Conservation (phyloP, 2,113 vertebrate genomes). For the Mungos mungo region DNA sequence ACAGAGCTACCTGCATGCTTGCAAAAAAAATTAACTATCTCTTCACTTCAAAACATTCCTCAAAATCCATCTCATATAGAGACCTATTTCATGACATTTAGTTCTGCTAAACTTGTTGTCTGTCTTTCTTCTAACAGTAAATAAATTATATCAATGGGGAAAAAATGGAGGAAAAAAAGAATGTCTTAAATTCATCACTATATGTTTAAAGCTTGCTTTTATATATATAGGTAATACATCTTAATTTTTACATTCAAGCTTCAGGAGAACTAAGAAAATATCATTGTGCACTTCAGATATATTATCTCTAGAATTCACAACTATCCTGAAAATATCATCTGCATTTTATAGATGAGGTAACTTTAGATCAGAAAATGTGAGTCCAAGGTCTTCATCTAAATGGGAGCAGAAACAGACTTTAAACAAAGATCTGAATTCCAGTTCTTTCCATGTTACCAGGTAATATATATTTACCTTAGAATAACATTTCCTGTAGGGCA, state of each 20-base stretch:
- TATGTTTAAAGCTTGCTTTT: slow-evolving; percentile 11
- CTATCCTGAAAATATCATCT: neutral
- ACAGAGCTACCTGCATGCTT: neutral
- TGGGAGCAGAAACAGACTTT: slow-evolving; percentile 14
- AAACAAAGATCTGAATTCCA: neutral
- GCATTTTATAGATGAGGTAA: slow-evolving; percentile 15
- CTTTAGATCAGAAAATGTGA: neutral
- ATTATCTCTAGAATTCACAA: slow-evolving; percentile 29
- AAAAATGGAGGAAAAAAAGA: neutral
- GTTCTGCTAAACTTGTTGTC: neutral
- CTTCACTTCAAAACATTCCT: slow-evolving; percentile 4
- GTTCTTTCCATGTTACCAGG: neutral
- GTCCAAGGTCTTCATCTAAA: neutral
- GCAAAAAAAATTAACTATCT: neutral
- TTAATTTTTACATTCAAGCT: slow-evolving; percentile 17
- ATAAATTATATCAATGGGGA: neutral
- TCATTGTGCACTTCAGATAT: neutral
- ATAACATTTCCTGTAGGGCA: neutral
- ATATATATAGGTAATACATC: neutral
- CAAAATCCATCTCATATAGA: neutral
- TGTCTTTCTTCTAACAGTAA: slow-evolving; percentile 29
- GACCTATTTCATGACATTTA: neutral
- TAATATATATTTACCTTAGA: slow-evolving; percentile 34
- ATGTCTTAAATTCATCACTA: neutral
- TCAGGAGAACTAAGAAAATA: neutral